Percentiles rank a stretch among this genome's conserved stretches.
Evolutionary conservation across 2,113 vertebrate genomes (phyloP).

Genomic region (Bettongia penicillata): DNA sequence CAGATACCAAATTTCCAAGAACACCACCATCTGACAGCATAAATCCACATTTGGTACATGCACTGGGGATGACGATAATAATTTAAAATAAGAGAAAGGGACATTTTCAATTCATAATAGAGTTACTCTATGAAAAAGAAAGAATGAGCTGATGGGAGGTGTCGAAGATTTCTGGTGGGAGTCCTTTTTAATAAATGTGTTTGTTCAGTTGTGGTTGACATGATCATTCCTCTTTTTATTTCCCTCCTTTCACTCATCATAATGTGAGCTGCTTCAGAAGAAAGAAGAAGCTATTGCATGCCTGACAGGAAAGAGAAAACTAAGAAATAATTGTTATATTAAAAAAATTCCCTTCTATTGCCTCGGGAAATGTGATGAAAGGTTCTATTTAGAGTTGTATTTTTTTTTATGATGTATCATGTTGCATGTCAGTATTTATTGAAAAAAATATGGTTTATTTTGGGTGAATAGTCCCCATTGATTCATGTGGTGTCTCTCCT

Average conservation of each 20-base stretch:
- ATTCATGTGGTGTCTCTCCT: slow-evolving; percentile 43
- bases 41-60: slow-evolving; percentile 69
- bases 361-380: slow-evolving; percentile 61
- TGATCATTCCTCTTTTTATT: slow-evolving; percentile 53
- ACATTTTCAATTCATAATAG: slow-evolving; percentile 58
- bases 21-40: slow-evolving; percentile 66
- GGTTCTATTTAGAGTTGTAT: slow-evolving; percentile 28
- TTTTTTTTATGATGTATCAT: slow-evolving; percentile 25
- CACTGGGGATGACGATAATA: neutral
- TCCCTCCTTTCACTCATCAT: slow-evolving; percentile 62
- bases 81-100: slow-evolving; percentile 72
- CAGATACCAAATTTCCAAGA: slow-evolving; percentile 69
- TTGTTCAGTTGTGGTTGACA: slow-evolving; percentile 67
- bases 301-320: slow-evolving; percentile 67
- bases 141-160: slow-evolving; percentile 19
- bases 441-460: slow-evolving; percentile 57
- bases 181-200: slow-evolving; percentile 66
- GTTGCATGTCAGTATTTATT: neutral
- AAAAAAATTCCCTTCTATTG: slow-evolving; percentile 47
- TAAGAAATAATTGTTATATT: slow-evolving; percentile 70
- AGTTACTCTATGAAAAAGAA: slow-evolving; percentile 47
- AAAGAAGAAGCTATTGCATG: slow-evolving; percentile 44
- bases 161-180: slow-evolving; percentile 64
- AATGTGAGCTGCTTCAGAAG: slow-evolving; percentile 56
- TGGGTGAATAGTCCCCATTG: slow-evolving; percentile 50